Base-by-base conservation (phyloP, 1,140 invertebrate genomes). In the Drosophila tani region DNA sequence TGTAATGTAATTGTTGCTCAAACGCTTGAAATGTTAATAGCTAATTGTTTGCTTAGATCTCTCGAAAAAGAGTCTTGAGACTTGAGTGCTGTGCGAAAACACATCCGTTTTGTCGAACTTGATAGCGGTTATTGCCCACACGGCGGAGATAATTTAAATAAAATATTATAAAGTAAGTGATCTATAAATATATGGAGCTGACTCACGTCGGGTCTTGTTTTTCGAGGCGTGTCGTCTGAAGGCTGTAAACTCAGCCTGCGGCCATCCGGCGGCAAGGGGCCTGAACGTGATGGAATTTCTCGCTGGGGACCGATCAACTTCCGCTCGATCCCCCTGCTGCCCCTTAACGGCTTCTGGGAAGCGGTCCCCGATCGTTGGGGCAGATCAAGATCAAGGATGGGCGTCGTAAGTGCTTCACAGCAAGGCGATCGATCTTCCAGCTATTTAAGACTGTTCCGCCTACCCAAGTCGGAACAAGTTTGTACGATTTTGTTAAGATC, bases 1-100 rank as follows among this genome's bases (percentile, higher is more conserved):
- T 66, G 60, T 63, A 64, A 69, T 40, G 64, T 59, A 64, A 66
- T 47, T 63, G 80, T 64, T 82, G 73, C 53, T 67, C 57, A 60
- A 81, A 58, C 35, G 77, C 73, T 74, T 73, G n/a, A 82, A 70
- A 75, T 85, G 57, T 87, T 88, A 88, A 88, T 88, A 88, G 81
- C 84, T 83, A 88, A 87, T 88, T 87, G 84, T 87, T 87, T 87
- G 73, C 41, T 53, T 56, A 64, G 71, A 68, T 77, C 62, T 87
- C 75, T 76, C 55, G 35, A 73, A 49, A 66, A 66, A 74, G 69
- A 60, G 46, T 58, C 59, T 78, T 62, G 59, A 55, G 68, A 50
- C 38, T 43, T 70, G 58, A 75, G 68, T 74, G 43, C 45, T 49
- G 35, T 68, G 78, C 67, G 55, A 56, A 84, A 77, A 47, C 49